These are phyloP conservation scores for Cliona cf. orientalis DNA, from an alignment of 37 sponge, comb jelly and placozoan genomes.

Conservation along the genomic window DNA sequence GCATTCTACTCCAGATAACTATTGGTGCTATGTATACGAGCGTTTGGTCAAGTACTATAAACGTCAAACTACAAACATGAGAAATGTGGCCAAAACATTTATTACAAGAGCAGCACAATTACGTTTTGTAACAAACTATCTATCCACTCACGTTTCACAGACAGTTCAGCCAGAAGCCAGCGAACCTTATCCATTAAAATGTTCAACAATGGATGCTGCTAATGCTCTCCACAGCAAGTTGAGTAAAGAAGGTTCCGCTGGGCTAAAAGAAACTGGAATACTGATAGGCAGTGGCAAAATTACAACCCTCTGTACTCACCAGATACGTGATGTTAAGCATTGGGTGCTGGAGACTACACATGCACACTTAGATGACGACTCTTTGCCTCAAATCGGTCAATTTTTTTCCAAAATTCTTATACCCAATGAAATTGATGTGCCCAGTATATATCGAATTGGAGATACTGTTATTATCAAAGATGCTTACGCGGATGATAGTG, in stretches of 20 bases:
- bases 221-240: too few relatives aligned
- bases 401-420: not conserved
- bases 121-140: not conserved
- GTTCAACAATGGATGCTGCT: not conserved
- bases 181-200: not conserved
- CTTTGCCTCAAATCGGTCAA: too few relatives aligned
- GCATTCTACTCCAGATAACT: constrained; percentile 21
- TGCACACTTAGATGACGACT: too few relatives aligned
- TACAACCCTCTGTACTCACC: not conserved
- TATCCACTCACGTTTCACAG: not conserved
- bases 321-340: not conserved
- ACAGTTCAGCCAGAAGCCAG: not conserved
- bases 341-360: too few relatives aligned
- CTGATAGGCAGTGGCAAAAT: not conserved
- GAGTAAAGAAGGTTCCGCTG: not conserved
- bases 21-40: constrained; percentile 19
- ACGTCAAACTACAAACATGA: constrained; percentile 21
- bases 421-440: not conserved
- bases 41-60: constrained; percentile 8
- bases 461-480: not conserved
- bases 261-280: constrained; percentile 11
- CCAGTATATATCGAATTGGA: not conserved
- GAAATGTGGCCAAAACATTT: constrained; percentile 10
- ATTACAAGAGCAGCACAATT: constrained; percentile 2
- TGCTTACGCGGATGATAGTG: not conserved